Base-by-base conservation (phyloP, 2,888 invertebrate species). In the Drosophila koepferae region DNA sequence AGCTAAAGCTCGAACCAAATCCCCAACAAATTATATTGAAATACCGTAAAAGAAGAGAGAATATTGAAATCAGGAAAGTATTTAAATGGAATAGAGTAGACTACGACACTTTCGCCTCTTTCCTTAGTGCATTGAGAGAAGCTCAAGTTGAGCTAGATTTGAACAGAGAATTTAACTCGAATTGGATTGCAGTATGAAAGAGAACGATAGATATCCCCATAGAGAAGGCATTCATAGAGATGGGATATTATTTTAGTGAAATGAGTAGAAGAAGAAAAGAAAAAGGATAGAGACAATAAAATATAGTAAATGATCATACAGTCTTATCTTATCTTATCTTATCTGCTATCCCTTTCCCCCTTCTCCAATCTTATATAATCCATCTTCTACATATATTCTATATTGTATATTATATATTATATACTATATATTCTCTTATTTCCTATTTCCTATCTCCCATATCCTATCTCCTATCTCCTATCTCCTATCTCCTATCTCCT, bases 261-360 rank as follows among this genome's bases (percentile, higher is more conserved):
- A 7, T 7, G 0, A 16, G 7, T 40, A 16, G 8, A n/a, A 3
- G 8, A n/a, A 3, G 0, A 41, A n/a, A 16, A 1, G 1, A 16
- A 16, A 2, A 2, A 8, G n/a, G 8, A 41, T 41, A 41, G 8
- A n/a, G 8, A 8, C 14, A 41, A 8, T n/a, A 3, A 3, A 3
- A 3, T 3, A 41, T 8, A 8, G 2, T n/a, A 41, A 16, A n/a
- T 28, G 6, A 28, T 4, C 28, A 28, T 28, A 28, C 28, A 28
- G 5, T 28, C 6, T 3, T n/a, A 7, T n/a, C 2, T 3, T 7
- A 40, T n/a, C 40, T 20, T 20, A 23, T 23, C 23, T 23, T 23
- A 23, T 23, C 23, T 23, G 4, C 23, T 23, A 3, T 23, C 23
- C 23, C 23, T 23, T 23, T 2, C 3, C 23, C 23, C 23, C 23